These are phyloP conservation scores for Amiota mariae DNA, from an alignment of 2,888 invertebrate genomes.

Conservation along the genomic window DNA sequence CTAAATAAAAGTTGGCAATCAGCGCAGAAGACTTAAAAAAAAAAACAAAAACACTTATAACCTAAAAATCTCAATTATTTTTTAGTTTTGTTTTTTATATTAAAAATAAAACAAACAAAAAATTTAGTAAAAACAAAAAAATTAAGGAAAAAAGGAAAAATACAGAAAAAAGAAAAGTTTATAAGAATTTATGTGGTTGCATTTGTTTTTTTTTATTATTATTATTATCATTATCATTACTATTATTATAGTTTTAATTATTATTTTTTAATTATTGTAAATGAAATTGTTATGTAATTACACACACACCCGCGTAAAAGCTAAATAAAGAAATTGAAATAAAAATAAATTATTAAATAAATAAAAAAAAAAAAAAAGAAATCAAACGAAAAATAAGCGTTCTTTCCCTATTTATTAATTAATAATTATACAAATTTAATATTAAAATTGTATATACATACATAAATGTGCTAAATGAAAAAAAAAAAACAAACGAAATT, in stretches of 20 bases:
- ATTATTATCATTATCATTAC: not conserved
- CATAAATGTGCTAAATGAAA: conserved; percentile 20
- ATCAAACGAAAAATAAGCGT: not conserved
- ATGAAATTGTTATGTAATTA: conserved; percentile 27
- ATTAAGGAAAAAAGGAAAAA: conserved; percentile 10
- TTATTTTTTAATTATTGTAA: conserved; percentile 16
- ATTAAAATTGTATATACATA: conserved; percentile 36
- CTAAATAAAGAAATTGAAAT: conserved; percentile 53
- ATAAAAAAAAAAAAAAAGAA: not conserved
- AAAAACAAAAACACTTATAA: conserved; percentile 42
- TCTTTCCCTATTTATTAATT: too few species aligned
- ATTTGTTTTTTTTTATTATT: conserved; percentile 10
- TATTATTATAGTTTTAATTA: conserved; percentile 1
- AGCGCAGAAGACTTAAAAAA: conserved; percentile 66
- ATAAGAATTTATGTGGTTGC: conserved; percentile 24
- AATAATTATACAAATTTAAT: too few species aligned
- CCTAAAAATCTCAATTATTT: conserved; percentile 26
- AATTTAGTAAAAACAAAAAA: not conserved
- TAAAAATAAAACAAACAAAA: not conserved
- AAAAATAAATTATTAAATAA: conserved; percentile 48
- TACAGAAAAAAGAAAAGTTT: not conserved
- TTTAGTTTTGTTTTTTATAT: conserved; percentile 21
- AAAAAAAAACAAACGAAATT: not conserved
- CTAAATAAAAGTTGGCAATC: conserved; percentile 62
- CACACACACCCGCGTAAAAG: conserved; percentile 2